Base-by-base conservation (phyloP, 2,888 invertebrate species). In the Hypena proboscidalis region DNA sequence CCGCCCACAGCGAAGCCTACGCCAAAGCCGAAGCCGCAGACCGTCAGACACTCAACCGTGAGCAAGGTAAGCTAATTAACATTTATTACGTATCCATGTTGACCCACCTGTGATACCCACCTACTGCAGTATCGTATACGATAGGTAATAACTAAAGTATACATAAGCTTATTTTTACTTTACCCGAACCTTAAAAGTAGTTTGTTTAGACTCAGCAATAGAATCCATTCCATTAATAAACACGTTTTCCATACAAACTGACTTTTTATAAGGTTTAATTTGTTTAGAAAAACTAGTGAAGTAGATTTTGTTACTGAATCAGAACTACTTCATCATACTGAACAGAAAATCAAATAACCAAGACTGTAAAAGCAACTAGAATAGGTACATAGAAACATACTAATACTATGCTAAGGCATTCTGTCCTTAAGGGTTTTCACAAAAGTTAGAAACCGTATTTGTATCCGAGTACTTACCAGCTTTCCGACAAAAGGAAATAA, bases 1-100 rank as follows among this genome's bases (percentile, higher is more conserved):
- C 90, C 92, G 9, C 56, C 79, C 41, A 83, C 90, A 26, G 88
- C 83, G 58, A 92, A 77, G 69, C 77, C 74, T 47, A 74, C 75
- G 61, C 85, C 70, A 23, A 91, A 83, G 65, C 78, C 79, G 39
- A 92, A 89, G 55, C 59, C 69, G 13, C 78, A 75, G 7, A 67
- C 85, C 0, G 66, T 79, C 22, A 77, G 85, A 44, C 81, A n/a
- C n/a, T n/a, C 63, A 42, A 58, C 81, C 38, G 77, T 88, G 21
- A 83, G 77, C 57, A 91, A 86, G 87, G 91, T 85, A 79, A 61
- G 5, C 17, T 4, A 17, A 5, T 3, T 17, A 17, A 17, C 17
- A 5, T 4, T n/a, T n/a, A n/a, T n/a, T n/a, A n/a, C n/a, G n/a
- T n/a, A n/a, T n/a, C n/a, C n/a, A n/a, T n/a, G n/a, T n/a, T n/a